phyloP scores from a whole-genome alignment of 2,888 invertebrate genomes.

The Dascillus cervinus region DNA sequence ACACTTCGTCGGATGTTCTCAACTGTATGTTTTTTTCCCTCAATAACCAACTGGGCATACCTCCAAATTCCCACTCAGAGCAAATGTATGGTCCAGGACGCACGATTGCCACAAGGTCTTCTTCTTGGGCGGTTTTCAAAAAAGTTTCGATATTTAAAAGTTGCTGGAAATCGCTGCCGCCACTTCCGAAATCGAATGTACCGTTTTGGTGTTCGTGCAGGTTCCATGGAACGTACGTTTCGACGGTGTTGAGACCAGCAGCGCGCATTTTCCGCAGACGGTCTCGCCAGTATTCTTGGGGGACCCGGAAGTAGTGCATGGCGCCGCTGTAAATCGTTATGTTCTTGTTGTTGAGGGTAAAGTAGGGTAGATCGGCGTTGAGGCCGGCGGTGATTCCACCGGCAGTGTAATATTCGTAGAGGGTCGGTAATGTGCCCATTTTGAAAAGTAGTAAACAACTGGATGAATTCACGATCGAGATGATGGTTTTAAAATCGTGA shows the following conservation, averaged over 20 bases:
- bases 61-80: slow-evolving; percentile 71
- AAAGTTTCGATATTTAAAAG: slow-evolving; percentile 57
- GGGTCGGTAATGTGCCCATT: too few relatives aligned
- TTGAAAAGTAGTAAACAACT: too few relatives aligned
- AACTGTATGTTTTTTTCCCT: slow-evolving; percentile 45
- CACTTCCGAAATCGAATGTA: slow-evolving; percentile 54
- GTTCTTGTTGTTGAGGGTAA: slow-evolving; percentile 40
- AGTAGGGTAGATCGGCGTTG: slow-evolving; percentile 29
- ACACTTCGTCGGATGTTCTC: slow-evolving; percentile 35
- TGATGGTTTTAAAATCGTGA: too few relatives aligned
- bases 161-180: slow-evolving; percentile 47
- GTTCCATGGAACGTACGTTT: slow-evolving; percentile 84
- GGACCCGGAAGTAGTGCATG: slow-evolving; percentile 81
- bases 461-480: too few relatives aligned
- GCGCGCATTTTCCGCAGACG: slow-evolving; percentile 67
- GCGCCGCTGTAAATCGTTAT: slow-evolving; percentile 46
- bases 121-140: slow-evolving; percentile 63
- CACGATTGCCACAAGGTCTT: slow-evolving; percentile 70
- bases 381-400: slow-evolving; percentile 34
- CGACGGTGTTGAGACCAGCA: slow-evolving; percentile 79
- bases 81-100: slow-evolving; percentile 89
- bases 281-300: slow-evolving; percentile 70
- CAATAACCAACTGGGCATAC: slow-evolving; percentile 26
- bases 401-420: slow-evolving; percentile 44
- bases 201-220: slow-evolving; percentile 72